Base-by-base conservation (phyloP, 2,888 invertebrate genomes). In the Neocrepidodera transversa region DNA sequence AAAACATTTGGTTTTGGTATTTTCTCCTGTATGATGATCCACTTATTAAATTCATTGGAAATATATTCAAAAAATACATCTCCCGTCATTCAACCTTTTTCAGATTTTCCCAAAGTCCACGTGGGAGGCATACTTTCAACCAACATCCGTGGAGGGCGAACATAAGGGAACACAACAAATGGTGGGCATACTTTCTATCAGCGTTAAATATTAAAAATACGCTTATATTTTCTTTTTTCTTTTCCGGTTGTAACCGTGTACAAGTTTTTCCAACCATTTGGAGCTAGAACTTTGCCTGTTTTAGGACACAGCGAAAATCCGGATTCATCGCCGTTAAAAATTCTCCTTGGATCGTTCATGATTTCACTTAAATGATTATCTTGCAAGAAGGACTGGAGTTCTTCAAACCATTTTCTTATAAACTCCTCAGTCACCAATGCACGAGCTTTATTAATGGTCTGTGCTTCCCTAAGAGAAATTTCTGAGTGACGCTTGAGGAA, bases 191-290 rank as follows among this genome's bases (percentile, higher is more conserved):
- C 59, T 54, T 61, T 54, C 60, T 60, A 30, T 48, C 47, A 7
- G 63, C 60, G 38, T 7, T 57, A 45, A 73, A 68, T 5, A 58
- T 63, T 10, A 71, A 45, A 6, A 73, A 38, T 1, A 74, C 72
- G 0, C 73, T 75, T 16, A 75, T 10, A 26, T 60, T 69, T 7
- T 70, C 71, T 64, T 74, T 74, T 57, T 73, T n/a, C 72, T 13
- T 68, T 69, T 1, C 67, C 62, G 13, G 32, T 45, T 54, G 68
- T 67, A 30, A 74, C 59, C 47, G 65, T 16, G 57, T 71, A 67
- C 6, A 68, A 20, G 58, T 72, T 69, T 55, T 62, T 68, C 1
- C 4, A 60, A 1, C 60, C 60, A 30, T 48, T 57, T 7, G 60
- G 63, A 8, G 13, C 63, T 8, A 63, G 35, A 5, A 59, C 59